Evolutionary conservation across 1,140 invertebrate genomes (phyloP), one percentile per base, ranked within the genome.

Genomic region (Nilaparvata lugens): DNA sequence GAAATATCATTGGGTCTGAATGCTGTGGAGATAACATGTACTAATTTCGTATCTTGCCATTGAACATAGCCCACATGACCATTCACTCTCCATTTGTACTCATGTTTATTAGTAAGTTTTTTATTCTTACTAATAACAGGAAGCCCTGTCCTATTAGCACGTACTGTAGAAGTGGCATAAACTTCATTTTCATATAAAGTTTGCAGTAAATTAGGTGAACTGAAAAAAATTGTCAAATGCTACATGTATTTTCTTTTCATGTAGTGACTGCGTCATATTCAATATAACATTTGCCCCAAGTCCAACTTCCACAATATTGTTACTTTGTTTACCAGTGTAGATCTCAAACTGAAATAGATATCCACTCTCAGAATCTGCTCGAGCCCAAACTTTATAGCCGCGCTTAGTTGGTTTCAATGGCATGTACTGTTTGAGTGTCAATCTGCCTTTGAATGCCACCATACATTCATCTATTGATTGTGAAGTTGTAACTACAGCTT

Each of bases 381-480:
- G 25, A n/a, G 60, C 48, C 70, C 71, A 73, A 1, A 71, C 51
- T 66, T 72, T 73, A 40, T 70, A 70, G 7, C 72, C 71, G 43
- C 66, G 38, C 62, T 74, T 72, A 19, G 67, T 67, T 1, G 69
- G 69, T 60, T 74, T 72, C 52, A 70, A 23, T 13, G 71, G 71
- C 23, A 68, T 43, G 56, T 72, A 73, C 58, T 72, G 68, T 35
- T 71, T 70, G 25, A 69, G 43, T n/a, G 62, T 53, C 31, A 65
- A 67, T 35, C 68, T 21, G 1, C 69, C 68, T 58, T 71, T 69
- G 62, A 69, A 71, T 28, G 14, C 19, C 14, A 58, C 43, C 57
- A 58, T 48, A 24, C 42, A 58, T 31, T 58, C 57, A 43, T 58
- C 57, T 25, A 58, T 45, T 5, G 14, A 52, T 52, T 14, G 14